Conservation (phyloP, 2,888 invertebrate species). For the Saturnia japonica region DNA sequence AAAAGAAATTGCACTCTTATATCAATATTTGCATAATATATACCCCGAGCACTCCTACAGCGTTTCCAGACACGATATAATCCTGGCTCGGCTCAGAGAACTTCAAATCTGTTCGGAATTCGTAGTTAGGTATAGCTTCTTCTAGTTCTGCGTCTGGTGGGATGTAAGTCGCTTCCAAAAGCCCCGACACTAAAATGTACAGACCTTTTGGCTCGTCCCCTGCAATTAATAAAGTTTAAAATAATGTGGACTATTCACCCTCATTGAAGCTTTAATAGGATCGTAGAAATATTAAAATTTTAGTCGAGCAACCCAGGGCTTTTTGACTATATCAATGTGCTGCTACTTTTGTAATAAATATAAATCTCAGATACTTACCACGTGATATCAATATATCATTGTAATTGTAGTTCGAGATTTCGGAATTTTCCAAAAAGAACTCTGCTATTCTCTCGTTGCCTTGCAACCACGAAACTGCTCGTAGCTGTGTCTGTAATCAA, state of each 20-base stretch:
- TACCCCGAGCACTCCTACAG: constrained; percentile 83
- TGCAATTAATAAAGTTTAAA: constrained; percentile 26
- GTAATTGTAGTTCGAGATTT: constrained; percentile 65
- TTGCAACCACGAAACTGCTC: constrained; percentile 72
- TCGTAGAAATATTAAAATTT: not conserved
- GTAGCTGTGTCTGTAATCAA: constrained; percentile 63
- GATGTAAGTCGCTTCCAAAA: constrained; percentile 65
- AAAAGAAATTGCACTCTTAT: too few species aligned
- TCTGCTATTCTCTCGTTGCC: constrained; percentile 71
- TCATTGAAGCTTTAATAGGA: not conserved
- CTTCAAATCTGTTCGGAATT: constrained; percentile 74
- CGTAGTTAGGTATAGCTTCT: constrained; percentile 80
- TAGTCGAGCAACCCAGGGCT: not conserved
- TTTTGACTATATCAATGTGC: not conserved
- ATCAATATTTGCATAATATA: constrained; percentile 23
- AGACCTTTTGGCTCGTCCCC: constrained; percentile 72
- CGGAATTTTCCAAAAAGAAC: constrained; percentile 68
- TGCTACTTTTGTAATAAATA: not conserved
- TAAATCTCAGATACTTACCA: constrained; percentile 42
- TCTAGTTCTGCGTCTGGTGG: constrained; percentile 66
- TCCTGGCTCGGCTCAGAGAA: constrained; percentile 75
- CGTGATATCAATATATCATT: constrained; percentile 68
- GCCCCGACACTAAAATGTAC: constrained; percentile 66
- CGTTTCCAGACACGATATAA: constrained; percentile 83
- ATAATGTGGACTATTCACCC: not conserved